Conservation (phyloP, 2,888 invertebrate species). For the Dryadula phaetusa region DNA sequence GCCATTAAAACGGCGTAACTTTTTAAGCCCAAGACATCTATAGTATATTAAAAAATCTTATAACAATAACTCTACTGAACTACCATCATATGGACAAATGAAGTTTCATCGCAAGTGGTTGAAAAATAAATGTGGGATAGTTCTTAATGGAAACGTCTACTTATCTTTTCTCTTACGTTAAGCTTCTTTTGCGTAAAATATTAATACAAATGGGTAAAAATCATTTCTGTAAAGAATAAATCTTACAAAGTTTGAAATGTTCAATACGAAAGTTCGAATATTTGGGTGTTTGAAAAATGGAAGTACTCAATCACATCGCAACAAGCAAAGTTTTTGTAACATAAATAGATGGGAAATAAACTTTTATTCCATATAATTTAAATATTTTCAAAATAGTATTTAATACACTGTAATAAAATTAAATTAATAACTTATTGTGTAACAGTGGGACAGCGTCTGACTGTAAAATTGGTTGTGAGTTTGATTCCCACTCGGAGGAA, state of each 20-base stretch:
- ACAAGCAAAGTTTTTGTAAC: neutral
- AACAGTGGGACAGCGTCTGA: too few species aligned
- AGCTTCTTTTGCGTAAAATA: conserved; percentile 8
- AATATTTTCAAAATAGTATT: neutral
- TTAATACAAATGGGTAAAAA: conserved; percentile 1
- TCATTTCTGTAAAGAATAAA: conserved; percentile 5
- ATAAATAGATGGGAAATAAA: neutral
- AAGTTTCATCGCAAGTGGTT: neutral
- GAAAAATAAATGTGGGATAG: conserved; percentile 5
- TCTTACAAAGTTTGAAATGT: conserved; percentile 8
- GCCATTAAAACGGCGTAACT: neutral
- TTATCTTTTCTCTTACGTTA: conserved; percentile 5
- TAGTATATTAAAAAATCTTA: neutral
- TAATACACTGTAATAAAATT: neutral
- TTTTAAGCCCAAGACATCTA: neutral
- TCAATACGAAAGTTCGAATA: neutral
- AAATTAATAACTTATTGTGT: too few species aligned
- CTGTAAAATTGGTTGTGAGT: too few species aligned
- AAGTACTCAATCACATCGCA: conserved; percentile 5
- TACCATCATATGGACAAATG: neutral
- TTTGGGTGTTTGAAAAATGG: conserved; percentile 9
- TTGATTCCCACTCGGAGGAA: too few species aligned
- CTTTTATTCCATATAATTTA: neutral
- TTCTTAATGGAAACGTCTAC: conserved; percentile 16
- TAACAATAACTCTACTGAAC: neutral